Evolutionary conservation across 2,113 vertebrate species (phyloP).

Genomic region (Salvelinus sp.): DNA sequence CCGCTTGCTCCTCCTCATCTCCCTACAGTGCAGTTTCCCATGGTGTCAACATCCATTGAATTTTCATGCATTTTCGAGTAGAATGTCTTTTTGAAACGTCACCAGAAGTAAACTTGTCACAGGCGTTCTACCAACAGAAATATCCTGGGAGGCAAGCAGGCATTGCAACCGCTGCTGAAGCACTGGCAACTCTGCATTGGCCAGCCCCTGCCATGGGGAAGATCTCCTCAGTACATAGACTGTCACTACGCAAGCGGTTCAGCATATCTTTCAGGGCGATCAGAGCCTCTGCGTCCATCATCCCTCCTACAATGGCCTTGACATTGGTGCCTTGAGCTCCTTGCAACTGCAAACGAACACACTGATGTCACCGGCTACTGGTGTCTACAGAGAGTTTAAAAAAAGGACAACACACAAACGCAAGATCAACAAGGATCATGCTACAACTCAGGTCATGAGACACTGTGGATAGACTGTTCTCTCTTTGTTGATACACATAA

Average conservation of each 20-base stretch:
- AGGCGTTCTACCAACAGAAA: too few relatives aligned
- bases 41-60: too few relatives aligned
- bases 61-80: too few relatives aligned
- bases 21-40: too few relatives aligned
- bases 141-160: too few relatives aligned
- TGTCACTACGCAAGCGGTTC: conserved; percentile 83
- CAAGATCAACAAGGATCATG: not conserved
- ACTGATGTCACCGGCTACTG: not conserved
- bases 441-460: not conserved
- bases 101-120: too few relatives aligned
- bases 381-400: not conserved
- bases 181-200: conserved; percentile 55
- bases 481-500: too few relatives aligned
- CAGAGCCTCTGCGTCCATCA: conserved; percentile 88
- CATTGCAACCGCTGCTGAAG: too few relatives aligned
- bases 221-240: conserved; percentile 84
- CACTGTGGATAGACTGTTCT: too few relatives aligned
- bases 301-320: conserved; percentile 85
- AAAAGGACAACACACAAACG: too few relatives aligned
- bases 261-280: conserved; percentile 87
- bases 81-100: too few relatives aligned
- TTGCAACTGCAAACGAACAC: conserved; percentile 75
- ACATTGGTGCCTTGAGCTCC: conserved; percentile 75
- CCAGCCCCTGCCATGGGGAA: conserved; percentile 87
- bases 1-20: too few relatives aligned